These are phyloP conservation scores for Drosophila glabriapex DNA, from an alignment of 2,888 invertebrate genomes.

Conservation along the genomic window DNA sequence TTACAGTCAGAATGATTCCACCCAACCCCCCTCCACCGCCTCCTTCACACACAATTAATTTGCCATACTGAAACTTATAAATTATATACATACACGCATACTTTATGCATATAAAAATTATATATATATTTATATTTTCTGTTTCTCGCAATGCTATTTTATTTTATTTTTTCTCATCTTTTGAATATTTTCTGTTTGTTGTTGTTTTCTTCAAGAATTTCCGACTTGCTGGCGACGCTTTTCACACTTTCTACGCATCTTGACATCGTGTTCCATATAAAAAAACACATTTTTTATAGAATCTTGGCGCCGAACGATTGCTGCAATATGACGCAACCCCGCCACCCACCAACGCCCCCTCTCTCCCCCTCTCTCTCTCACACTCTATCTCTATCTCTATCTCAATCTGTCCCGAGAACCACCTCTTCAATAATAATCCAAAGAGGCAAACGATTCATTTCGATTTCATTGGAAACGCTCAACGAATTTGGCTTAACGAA, in stretches of 20 bases:
- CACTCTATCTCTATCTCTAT: neutral
- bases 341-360: neutral
- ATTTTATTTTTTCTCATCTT: conserved; percentile 13
- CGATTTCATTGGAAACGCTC: conserved; percentile 55
- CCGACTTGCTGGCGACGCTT: conserved; percentile 64
- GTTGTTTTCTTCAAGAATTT: conserved; percentile 61
- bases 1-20: conserved; percentile 1
- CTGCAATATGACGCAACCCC: conserved; percentile 53
- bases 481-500: conserved; percentile 42
- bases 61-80: conserved; percentile 70
- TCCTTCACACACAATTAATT: conserved; percentile 55
- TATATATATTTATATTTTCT: conserved; percentile 41
- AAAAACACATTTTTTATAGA: conserved; percentile 63
- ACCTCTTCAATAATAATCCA: conserved; percentile 9
- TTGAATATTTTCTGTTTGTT: conserved; percentile 31
- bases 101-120: conserved; percentile 17
- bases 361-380: neutral
- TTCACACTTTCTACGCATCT: conserved; percentile 62
- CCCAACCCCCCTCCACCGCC: neutral
- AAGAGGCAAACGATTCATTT: conserved; percentile 56
- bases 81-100: conserved; percentile 53
- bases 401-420: neutral
- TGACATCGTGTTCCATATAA: conserved; percentile 66
- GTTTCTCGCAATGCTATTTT: conserved; percentile 16
- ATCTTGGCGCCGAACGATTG: conserved; percentile 76